A percentile compares a stretch with the other conserved stretches of the same genome.
phyloP scores from a whole-genome alignment of 2,888 invertebrate genomes.

The Phengaris alcon region DNA sequence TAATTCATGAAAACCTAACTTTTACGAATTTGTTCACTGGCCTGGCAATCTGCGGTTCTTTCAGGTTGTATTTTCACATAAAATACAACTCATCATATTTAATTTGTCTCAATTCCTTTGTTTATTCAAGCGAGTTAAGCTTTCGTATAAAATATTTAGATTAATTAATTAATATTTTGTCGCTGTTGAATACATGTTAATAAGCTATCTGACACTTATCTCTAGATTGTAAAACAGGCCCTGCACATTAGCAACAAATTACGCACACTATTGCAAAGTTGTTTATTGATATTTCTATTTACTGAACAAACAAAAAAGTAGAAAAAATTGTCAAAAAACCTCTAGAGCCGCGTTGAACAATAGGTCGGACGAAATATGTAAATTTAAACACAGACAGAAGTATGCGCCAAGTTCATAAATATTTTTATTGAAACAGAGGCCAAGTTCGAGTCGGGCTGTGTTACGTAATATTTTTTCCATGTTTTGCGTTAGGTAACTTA shows the following conservation, averaged over 20 bases:
- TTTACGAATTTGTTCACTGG: too few relatives aligned
- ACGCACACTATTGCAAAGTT: background rate
- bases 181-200: too few relatives aligned
- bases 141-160: too few relatives aligned
- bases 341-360: slow-evolving; percentile 25
- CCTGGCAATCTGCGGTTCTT: too few relatives aligned
- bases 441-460: background rate
- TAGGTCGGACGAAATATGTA: slow-evolving; percentile 25
- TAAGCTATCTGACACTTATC: too few relatives aligned
- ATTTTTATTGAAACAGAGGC: slow-evolving; percentile 17
- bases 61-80: too few relatives aligned
- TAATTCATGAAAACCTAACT: too few relatives aligned
- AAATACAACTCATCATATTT: too few relatives aligned
- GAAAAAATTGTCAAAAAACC: background rate
- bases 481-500: background rate
- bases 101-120: too few relatives aligned
- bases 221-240: too few relatives aligned
- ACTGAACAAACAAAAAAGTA: slow-evolving; percentile 10
- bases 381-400: slow-evolving; percentile 13
- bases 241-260: background rate
- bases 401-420: slow-evolving; percentile 23
- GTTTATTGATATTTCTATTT: slow-evolving; percentile 3
- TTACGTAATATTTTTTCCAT: slow-evolving; percentile 3
- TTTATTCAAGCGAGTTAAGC: too few relatives aligned
- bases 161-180: too few relatives aligned